Conservation (phyloP, 2,888 invertebrate species). For the Parnassius mnemosyne region DNA sequence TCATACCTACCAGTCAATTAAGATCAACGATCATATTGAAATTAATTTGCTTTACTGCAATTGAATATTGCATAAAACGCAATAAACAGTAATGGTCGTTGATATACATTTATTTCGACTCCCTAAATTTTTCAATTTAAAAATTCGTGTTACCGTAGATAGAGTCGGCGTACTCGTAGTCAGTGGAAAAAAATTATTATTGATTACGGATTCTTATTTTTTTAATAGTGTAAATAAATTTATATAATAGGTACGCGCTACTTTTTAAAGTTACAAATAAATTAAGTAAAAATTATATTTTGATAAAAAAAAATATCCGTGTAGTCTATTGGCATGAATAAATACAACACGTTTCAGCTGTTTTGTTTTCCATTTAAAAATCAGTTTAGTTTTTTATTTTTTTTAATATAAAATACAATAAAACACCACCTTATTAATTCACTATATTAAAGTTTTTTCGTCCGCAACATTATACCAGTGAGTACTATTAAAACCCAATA, state of each 20-base stretch:
- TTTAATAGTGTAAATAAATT: conserved; percentile 29
- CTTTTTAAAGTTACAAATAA: no score
- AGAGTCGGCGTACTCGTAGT: conserved; percentile 30
- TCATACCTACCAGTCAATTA: conserved; percentile 76
- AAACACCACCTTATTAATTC: neutral
- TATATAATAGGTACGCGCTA: no score
- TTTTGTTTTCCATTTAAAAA: no score
- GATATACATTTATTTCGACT: conserved; percentile 57
- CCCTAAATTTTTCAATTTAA: conserved; percentile 80
- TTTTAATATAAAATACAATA: neutral
- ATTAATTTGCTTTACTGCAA: conserved; percentile 18
- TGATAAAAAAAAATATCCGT: no score
- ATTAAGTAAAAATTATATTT: no score
- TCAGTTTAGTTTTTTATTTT: no score
- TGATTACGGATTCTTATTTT: conserved; percentile 27
- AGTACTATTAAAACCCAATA: no score
- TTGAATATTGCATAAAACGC: conserved; percentile 8
- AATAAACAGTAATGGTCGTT: conserved; percentile 27
- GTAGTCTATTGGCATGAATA: no score
- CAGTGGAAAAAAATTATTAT: conserved; percentile 33
- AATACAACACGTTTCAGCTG: no score
- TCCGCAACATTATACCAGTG: neutral
- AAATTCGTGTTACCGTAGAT: conserved; percentile 45
- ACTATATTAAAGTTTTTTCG: neutral
- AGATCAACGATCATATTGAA: conserved; percentile 28